These are phyloP conservation scores for Cyaniris semiargus DNA, from an alignment of 2,888 invertebrate genomes.

Conservation along the genomic window DNA sequence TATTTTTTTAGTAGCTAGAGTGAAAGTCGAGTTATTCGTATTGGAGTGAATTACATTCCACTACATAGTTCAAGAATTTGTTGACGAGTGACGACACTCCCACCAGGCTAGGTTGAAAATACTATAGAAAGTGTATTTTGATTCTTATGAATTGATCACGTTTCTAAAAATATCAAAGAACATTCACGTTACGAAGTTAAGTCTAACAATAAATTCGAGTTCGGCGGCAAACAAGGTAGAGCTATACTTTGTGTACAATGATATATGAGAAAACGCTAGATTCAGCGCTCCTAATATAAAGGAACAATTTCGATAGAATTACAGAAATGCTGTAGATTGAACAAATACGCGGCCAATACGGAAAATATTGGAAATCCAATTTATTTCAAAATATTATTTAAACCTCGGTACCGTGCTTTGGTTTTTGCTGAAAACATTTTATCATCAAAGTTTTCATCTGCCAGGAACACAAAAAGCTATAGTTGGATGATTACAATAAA, in stretches of 20 bases:
- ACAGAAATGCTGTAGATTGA: conserved; percentile 9
- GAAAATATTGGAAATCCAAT: conserved; percentile 13
- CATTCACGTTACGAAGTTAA: conserved; percentile 23
- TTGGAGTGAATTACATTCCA: too few relatives aligned
- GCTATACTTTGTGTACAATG: conserved; percentile 25
- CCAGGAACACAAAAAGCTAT: background rate
- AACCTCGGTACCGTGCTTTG: background rate
- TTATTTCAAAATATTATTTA: conserved; percentile 20
- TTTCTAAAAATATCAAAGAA: conserved; percentile 7
- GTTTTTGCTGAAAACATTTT: background rate
- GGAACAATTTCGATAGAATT: conserved; percentile 25
- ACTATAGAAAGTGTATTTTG: background rate
- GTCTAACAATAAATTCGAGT: conserved; percentile 33
- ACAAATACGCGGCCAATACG: conserved; percentile 21
- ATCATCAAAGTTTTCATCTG: background rate
- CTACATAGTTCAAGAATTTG: too few relatives aligned
- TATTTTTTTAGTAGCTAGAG: too few relatives aligned
- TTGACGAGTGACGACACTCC: background rate
- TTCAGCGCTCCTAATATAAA: conserved; percentile 17
- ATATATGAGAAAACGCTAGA: conserved; percentile 28
- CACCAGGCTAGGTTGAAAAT: background rate
- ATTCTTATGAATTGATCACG: background rate
- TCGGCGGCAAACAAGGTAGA: conserved; percentile 30
- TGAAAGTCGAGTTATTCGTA: too few relatives aligned
- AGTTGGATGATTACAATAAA: background rate